phyloP scores from a whole-genome alignment of 1,140 invertebrate genomes.

The Sitodiplosis mosellana region DNA sequence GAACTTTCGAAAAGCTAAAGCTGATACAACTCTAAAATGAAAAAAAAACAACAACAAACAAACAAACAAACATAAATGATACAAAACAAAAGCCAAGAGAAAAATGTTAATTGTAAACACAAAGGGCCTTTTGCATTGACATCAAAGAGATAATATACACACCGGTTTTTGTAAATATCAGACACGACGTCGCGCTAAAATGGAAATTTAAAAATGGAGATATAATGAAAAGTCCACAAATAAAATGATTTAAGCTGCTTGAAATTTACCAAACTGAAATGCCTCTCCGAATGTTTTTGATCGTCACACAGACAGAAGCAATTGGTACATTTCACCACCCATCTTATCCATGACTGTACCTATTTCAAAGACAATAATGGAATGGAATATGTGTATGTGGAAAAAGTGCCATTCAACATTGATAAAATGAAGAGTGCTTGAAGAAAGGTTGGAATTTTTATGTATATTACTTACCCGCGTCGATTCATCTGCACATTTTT shows the following conservation, averaged over 20 bases:
- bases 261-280: slow-evolving; percentile 51
- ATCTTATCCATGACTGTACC: slow-evolving; percentile 72
- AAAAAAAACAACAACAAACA: not conserved
- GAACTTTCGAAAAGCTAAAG: too few relatives aligned
- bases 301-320: slow-evolving; percentile 80
- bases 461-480: not conserved
- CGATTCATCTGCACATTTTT: not conserved
- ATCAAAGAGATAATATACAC: not conserved
- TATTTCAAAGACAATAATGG: not conserved
- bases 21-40: not conserved
- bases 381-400: too few relatives aligned
- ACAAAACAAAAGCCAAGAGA: not conserved
- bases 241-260: slow-evolving; percentile 45
- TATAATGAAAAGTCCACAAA: slow-evolving; percentile 38
- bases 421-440: not conserved
- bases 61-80: not conserved
- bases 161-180: not conserved
- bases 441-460: not conserved
- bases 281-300: slow-evolving; percentile 48
- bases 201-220: not conserved
- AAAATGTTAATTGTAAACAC: not conserved
- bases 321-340: slow-evolving; percentile 72
- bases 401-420: too few relatives aligned
- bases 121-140: not conserved
- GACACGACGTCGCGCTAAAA: not conserved